Percentiles rank a stretch among this genome's conserved stretches.
Evolutionary conservation across 2,113 vertebrate species (phyloP).

Genomic region (Ptyas mucosa): DNA sequence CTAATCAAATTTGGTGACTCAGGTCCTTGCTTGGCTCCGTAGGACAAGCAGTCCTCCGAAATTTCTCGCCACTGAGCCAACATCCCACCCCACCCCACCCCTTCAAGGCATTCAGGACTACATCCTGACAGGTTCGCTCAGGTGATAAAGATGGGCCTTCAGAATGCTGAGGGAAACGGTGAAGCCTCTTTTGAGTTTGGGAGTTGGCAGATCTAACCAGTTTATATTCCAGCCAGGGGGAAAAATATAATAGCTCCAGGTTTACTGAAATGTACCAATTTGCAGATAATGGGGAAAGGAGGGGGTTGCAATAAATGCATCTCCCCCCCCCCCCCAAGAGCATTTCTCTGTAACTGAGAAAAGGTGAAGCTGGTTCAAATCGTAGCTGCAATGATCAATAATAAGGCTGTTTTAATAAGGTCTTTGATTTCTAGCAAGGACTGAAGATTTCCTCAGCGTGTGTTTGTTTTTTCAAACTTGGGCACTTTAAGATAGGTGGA

Average conservation of each 20-base stretch:
- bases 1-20: background rate
- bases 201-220: background rate
- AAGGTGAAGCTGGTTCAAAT: background rate
- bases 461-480: background rate
- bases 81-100: background rate
- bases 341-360: background rate
- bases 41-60: background rate
- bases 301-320: background rate
- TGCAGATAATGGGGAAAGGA: background rate
- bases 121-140: background rate
- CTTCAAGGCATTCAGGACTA: background rate
- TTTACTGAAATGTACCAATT: background rate
- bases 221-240: background rate
- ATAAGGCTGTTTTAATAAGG: background rate
- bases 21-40: background rate
- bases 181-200: background rate
- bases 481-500: background rate
- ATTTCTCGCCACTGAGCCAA: background rate
- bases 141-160: background rate
- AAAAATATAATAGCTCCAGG: background rate
- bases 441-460: background rate
- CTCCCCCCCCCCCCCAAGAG: background rate
- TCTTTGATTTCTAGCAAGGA: background rate
- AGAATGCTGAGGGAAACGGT: background rate
- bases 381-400: background rate